These are phyloP conservation scores for Melanophora roralis DNA, from an alignment of 2,888 invertebrate genomes.

Conservation along the genomic window DNA sequence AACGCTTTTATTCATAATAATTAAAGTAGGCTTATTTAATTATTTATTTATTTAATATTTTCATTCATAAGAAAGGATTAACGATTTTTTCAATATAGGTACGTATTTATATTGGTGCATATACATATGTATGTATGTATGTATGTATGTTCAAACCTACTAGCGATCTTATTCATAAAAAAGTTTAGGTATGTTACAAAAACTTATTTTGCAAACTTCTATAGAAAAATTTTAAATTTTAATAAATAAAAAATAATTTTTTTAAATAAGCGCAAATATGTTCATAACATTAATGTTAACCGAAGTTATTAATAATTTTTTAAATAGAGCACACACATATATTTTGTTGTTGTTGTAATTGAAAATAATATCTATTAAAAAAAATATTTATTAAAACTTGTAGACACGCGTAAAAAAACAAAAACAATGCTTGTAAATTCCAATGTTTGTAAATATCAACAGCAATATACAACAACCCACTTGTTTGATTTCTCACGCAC, in stretches of 20 bases:
- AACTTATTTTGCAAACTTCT: too few relatives aligned
- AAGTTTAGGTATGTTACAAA: too few relatives aligned
- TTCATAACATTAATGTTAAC: too few relatives aligned
- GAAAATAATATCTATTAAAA: not conserved
- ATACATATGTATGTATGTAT: not conserved
- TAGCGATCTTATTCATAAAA: too few relatives aligned
- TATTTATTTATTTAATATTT: too few relatives aligned
- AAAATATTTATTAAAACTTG: slow-evolving; percentile 3
- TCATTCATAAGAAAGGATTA: too few relatives aligned
- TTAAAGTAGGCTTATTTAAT: too few relatives aligned
- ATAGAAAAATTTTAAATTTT: too few relatives aligned
- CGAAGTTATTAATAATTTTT: too few relatives aligned
- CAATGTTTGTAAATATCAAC: slow-evolving; percentile 1
- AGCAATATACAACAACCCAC: not conserved
- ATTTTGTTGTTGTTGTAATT: not conserved
- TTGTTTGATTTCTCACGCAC: slow-evolving; percentile 53
- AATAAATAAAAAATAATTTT: not conserved
- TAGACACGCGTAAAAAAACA: not conserved
- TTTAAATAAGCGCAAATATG: too few relatives aligned
- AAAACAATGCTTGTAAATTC: slow-evolving; percentile 7
- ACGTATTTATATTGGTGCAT: not conserved
- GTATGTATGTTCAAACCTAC: too few relatives aligned
- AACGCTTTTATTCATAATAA: too few relatives aligned
- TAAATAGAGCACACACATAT: not conserved
- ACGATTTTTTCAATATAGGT: not conserved